Evolutionary conservation across 2,113 vertebrate genomes (phyloP).

Genomic region (Rhinopomastus cyanomelas): DNA sequence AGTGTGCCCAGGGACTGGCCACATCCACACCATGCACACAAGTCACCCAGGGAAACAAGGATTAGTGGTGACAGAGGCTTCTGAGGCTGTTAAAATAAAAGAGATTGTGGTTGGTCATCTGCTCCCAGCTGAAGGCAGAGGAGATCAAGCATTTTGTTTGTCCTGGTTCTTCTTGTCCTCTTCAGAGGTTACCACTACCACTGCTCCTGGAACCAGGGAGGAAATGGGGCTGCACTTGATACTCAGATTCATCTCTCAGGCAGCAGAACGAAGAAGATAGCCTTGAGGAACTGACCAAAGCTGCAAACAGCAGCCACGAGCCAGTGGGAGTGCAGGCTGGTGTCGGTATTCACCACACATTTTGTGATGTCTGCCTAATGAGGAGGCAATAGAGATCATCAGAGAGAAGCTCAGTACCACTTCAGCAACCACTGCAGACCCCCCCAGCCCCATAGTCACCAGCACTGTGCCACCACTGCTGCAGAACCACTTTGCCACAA

Average conservation of each 20-base stretch:
- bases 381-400: neutral
- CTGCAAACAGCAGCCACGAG: slow-evolving; percentile 82
- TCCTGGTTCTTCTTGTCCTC: slow-evolving; percentile 29
- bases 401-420: neutral
- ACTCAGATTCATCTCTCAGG: slow-evolving; percentile 84
- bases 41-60: neutral
- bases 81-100: neutral
- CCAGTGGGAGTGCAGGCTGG: slow-evolving; percentile 90
- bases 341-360: slow-evolving; percentile 90
- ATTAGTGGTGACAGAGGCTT: neutral
- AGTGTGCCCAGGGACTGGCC: neutral
- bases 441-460: neutral
- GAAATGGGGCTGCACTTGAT: neutral
- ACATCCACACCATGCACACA: neutral
- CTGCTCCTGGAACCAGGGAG: slow-evolving; percentile 22
- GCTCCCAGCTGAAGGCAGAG: neutral
- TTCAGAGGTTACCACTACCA: neutral
- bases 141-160: neutral
- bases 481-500: neutral
- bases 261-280: slow-evolving; percentile 86
- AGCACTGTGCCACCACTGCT: rapidly evolving
- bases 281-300: slow-evolving; percentile 90
- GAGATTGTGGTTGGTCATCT: neutral
- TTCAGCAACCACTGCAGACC: rapidly evolving
- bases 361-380: slow-evolving; percentile 89